phyloP scores from a whole-genome alignment of 2,797 vertebrate species.

The Ispidina lecontei region DNA sequence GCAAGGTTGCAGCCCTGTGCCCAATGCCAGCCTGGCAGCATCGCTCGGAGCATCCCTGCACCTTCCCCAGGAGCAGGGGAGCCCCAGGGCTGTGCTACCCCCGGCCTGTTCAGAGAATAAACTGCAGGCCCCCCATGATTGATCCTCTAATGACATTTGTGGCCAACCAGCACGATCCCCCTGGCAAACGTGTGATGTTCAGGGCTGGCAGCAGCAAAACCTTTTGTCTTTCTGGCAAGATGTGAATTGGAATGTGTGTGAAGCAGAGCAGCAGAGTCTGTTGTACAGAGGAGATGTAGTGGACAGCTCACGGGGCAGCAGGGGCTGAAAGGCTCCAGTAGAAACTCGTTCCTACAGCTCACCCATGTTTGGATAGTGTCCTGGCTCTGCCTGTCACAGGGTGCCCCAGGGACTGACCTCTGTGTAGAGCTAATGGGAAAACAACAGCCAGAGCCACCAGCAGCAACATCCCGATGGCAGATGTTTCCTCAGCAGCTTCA shows the following conservation, averaged over 20 bases:
- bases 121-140: neutral
- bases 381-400: neutral
- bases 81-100: fast-evolving
- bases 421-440: fast-evolving
- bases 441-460: neutral
- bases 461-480: fast-evolving
- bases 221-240: neutral
- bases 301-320: neutral
- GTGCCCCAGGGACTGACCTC: neutral
- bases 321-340: neutral
- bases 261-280: neutral
- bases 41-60: neutral
- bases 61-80: fast-evolving
- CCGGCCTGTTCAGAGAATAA: neutral
- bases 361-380: neutral
- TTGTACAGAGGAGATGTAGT: neutral
- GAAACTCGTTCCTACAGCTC: neutral
- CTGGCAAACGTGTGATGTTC: neutral
- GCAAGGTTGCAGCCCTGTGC: neutral
- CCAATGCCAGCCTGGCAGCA: neutral
- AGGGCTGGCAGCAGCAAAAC: neutral
- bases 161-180: neutral
- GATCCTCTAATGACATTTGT: neutral
- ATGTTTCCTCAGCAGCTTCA: neutral
- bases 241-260: neutral